These are phyloP conservation scores for Carposina sasakii DNA, from an alignment of 1,140 invertebrate species.

Conservation along the genomic window DNA sequence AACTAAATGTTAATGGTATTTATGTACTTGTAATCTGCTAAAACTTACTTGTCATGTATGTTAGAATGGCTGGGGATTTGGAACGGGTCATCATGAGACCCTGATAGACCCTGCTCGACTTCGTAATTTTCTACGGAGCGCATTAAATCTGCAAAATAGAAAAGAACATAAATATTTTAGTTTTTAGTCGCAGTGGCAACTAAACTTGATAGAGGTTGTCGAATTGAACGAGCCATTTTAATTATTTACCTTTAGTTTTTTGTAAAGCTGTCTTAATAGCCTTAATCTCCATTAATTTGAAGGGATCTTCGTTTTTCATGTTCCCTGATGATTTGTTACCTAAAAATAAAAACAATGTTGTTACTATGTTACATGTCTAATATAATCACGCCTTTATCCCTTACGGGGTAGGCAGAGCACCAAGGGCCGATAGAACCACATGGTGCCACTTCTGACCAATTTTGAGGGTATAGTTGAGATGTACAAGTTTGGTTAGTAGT, in stretches of 20 bases:
- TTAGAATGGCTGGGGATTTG: conserved; percentile 53
- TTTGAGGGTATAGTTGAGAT: no score
- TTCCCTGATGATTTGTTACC: conserved; percentile 53
- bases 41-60: conserved; percentile 60
- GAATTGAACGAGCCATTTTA: no score
- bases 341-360: conserved; percentile 35
- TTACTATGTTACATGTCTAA: no score
- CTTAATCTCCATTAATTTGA: conserved; percentile 66
- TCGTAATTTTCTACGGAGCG: conserved; percentile 65
- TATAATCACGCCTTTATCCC: no score
- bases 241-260: conserved; percentile 66
- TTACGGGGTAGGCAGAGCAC: no score
- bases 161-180: no score
- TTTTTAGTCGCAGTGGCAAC: no score
- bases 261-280: conserved; percentile 62
- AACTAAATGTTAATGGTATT: no score
- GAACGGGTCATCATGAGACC: conserved; percentile 43
- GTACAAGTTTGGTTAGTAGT: no score
- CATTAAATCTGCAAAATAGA: conserved; percentile 58
- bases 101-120: conserved; percentile 43
- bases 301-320: conserved; percentile 63
- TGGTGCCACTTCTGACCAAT: no score
- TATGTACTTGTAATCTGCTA: background rate
- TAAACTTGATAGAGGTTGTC: no score
- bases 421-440: no score